A percentile compares a stretch with the other conserved stretches of the same genome.
Evolutionary conservation across 1,140 invertebrate species (phyloP).

Genomic region (Epicauta chinensis): DNA sequence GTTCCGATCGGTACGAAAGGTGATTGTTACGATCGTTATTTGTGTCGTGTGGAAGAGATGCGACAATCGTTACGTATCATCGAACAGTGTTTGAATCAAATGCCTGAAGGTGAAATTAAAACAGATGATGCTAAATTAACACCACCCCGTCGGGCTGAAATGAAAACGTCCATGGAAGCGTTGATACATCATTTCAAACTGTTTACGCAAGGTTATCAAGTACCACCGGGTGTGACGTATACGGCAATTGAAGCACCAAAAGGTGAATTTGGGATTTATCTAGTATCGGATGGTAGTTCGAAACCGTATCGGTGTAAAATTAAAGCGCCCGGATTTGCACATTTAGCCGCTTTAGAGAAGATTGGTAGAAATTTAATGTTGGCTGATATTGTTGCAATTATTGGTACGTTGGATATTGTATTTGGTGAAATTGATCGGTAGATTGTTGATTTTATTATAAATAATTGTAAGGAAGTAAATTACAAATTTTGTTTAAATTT

Average conservation of each 20-base stretch:
- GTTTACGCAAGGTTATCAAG: constrained; percentile 71
- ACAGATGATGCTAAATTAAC: constrained; percentile 78
- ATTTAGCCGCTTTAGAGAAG: constrained; percentile 59
- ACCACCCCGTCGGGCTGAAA: constrained; percentile 69
- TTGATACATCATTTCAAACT: constrained; percentile 86
- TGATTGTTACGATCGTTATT: constrained; percentile 71
- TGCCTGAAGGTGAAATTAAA: constrained; percentile 77
- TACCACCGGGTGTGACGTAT: constrained; percentile 78
- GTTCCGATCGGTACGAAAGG: constrained; percentile 75
- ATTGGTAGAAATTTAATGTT: constrained; percentile 57
- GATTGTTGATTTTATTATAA: too few relatives aligned
- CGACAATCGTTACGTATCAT: constrained; percentile 69
- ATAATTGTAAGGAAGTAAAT: too few relatives aligned
- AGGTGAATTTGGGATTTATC: constrained; percentile 82
- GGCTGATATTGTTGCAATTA: constrained; percentile 74
- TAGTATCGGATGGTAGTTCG: constrained; percentile 76
- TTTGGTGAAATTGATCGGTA: constrained; percentile 37
- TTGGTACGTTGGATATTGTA: constrained; percentile 48
- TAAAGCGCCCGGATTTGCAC: constrained; percentile 66
- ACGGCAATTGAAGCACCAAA: constrained; percentile 76
- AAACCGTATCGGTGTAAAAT: constrained; percentile 78
- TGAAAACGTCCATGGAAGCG: constrained; percentile 87
- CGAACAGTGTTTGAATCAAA: constrained; percentile 75
- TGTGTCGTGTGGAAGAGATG: constrained; percentile 61
- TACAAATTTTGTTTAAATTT: too few relatives aligned